These are phyloP conservation scores for Brachypteracias leptosomus DNA, from an alignment of 2,113 vertebrate species.

Conservation along the genomic window DNA sequence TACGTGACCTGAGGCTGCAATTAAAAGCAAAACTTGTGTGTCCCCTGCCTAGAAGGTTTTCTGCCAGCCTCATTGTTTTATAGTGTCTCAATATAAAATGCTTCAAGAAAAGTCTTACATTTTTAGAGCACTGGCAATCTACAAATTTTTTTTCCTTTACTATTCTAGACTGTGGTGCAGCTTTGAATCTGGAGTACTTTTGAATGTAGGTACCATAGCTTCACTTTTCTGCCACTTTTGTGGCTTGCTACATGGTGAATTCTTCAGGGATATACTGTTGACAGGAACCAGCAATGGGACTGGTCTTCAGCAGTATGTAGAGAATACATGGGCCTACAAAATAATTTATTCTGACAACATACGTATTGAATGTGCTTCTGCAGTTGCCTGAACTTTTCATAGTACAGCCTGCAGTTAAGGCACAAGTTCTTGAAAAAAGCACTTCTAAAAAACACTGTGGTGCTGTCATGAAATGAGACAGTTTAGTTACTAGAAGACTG, in stretches of 20 bases:
- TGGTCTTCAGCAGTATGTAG: not conserved
- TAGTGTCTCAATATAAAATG: not conserved
- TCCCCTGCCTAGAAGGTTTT: not conserved
- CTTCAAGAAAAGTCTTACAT: not conserved
- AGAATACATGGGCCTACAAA: not conserved
- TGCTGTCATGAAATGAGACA: not conserved
- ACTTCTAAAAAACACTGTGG: not conserved
- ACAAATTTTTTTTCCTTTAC: not conserved
- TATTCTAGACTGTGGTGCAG: not conserved
- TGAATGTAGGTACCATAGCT: not conserved
- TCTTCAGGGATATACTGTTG: not conserved
- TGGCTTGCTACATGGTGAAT: not conserved
- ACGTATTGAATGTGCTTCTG: not conserved
- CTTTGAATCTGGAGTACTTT: not conserved
- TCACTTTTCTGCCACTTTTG: not conserved
- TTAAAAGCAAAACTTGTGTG: not conserved
- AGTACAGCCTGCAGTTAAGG: not conserved
- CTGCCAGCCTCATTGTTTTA: not conserved
- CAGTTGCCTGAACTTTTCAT: not conserved
- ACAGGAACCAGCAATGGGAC: not conserved
- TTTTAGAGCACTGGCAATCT: not conserved
- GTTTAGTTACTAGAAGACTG: not conserved
- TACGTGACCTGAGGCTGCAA: not conserved
- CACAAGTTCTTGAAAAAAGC: not conserved
- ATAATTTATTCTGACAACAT: not conserved